Conservation (phyloP, 2,797 vertebrate species). For the Danio aesculapii region DNA sequence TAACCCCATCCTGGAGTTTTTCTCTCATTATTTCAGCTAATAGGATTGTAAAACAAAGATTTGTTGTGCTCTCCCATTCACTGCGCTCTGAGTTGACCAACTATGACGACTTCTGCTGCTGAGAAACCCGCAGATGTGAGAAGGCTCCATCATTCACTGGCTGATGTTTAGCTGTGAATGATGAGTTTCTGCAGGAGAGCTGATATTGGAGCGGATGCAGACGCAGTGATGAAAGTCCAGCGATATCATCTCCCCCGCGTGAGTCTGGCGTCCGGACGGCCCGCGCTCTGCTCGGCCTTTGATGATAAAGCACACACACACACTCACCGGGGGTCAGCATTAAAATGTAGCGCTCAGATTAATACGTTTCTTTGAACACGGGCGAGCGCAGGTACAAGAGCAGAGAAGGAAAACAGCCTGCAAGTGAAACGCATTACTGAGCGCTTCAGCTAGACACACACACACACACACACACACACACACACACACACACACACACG, state of each 20-base stretch:
- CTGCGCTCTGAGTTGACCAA: too few species aligned
- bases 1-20: too few species aligned
- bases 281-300: constrained; percentile 64
- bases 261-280: constrained; percentile 58
- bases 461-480: not conserved
- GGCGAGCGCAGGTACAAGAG: constrained; percentile 67
- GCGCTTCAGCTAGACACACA: constrained; percentile 13
- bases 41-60: too few species aligned
- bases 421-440: constrained; percentile 69
- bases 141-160: constrained; percentile 22
- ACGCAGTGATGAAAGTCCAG: constrained; percentile 69
- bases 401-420: constrained; percentile 71
- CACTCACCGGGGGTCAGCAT: constrained; percentile 74
- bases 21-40: too few species aligned
- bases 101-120: too few species aligned
- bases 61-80: too few species aligned
- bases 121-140: too few species aligned
- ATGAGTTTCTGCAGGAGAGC: constrained; percentile 52
- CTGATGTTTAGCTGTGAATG: constrained; percentile 41
- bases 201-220: constrained; percentile 60
- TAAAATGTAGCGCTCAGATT: constrained; percentile 80
- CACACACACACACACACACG: constrained; percentile 25
- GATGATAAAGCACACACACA: constrained; percentile 75
- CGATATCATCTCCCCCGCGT: constrained; percentile 74
- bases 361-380: constrained; percentile 78